Conservation (phyloP, 2,797 vertebrate species). For the Tadarida brasiliensis region DNA sequence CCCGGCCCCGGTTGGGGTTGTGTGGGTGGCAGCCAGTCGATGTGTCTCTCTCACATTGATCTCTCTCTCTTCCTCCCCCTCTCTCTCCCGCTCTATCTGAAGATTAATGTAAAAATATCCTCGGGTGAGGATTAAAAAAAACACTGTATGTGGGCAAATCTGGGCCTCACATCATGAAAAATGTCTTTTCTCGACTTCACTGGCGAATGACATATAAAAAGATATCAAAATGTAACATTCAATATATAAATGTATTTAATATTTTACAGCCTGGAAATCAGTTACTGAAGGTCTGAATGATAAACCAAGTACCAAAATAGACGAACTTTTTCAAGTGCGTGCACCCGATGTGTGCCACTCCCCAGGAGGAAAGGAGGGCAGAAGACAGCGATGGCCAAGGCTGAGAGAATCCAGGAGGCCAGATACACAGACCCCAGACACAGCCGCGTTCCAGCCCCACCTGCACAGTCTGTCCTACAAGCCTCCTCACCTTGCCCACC, state of each 20-base stretch:
- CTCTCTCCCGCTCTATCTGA: too few species aligned
- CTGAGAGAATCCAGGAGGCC: neutral
- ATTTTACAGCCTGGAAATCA: constrained; percentile 86
- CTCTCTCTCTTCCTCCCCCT: too few species aligned
- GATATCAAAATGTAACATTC: constrained; percentile 88
- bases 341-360: constrained; percentile 1
- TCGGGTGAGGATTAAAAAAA: neutral
- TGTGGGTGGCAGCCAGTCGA: too few species aligned
- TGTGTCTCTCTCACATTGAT: too few species aligned
- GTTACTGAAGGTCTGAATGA: constrained; percentile 82
- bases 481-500: neutral
- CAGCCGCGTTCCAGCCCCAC: too few species aligned
- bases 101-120: too few species aligned
- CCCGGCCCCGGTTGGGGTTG: too few species aligned
- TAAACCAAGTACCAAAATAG: constrained; percentile 85
- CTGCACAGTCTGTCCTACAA: neutral
- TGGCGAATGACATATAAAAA: constrained; percentile 89
- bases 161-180: constrained; percentile 87
- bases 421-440: neutral
- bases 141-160: constrained; percentile 76
- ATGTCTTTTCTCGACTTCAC: constrained; percentile 87
- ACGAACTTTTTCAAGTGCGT: constrained; percentile 67
- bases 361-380: neutral
- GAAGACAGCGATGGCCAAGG: neutral
- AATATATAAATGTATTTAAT: constrained; percentile 88